Conservation (phyloP, 2,113 vertebrate species). For the Mesitornis unicolor region DNA sequence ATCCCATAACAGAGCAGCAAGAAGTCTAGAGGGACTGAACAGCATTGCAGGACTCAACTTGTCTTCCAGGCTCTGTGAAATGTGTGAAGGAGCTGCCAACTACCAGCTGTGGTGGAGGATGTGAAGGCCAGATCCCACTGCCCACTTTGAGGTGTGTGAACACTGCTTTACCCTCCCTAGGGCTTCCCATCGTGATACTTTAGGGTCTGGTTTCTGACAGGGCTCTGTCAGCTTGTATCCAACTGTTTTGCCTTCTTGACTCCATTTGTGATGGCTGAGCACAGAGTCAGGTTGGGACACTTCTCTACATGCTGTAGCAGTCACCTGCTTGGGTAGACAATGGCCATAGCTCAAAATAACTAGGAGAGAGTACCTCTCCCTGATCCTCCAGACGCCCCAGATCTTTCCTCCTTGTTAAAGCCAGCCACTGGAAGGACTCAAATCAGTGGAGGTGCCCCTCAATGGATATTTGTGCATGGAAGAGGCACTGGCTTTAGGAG, state of each 20-base stretch:
- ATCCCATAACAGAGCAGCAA: background rate
- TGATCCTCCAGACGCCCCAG: background rate
- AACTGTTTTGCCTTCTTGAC: background rate
- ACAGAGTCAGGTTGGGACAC: background rate
- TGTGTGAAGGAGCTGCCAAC: background rate
- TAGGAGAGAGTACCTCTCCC: background rate
- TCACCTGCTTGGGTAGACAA: background rate
- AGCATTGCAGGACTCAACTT: fast-evolving
- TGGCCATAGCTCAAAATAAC: background rate
- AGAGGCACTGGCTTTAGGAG: background rate
- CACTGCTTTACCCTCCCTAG: background rate
- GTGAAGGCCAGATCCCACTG: background rate
- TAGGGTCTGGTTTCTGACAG: background rate
- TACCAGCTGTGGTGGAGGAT: background rate
- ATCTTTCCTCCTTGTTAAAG: background rate
- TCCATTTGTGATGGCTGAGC: background rate
- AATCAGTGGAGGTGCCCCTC: background rate
- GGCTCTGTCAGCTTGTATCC: background rate
- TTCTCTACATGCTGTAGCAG: background rate
- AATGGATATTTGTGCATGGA: background rate
- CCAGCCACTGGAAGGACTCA: background rate
- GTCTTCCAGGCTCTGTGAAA: background rate
- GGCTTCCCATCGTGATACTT: background rate
- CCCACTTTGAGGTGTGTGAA: background rate
- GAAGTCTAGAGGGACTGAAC: background rate